phyloP scores from a whole-genome alignment of 2,797 vertebrate genomes.

The Ataeniobius toweri region DNA sequence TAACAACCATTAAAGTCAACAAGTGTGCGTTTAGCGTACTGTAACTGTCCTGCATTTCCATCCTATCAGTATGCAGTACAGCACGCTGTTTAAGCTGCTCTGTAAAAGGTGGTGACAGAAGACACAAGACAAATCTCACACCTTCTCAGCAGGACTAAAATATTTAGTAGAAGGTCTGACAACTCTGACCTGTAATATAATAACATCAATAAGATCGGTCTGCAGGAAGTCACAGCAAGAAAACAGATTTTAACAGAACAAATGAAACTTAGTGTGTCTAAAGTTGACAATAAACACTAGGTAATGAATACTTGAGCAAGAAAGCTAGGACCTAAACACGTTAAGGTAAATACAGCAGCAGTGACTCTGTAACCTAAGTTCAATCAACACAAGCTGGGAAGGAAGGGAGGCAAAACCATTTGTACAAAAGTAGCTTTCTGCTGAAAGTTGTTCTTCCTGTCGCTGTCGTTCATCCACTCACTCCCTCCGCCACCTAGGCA shows the following conservation, averaged over 20 bases:
- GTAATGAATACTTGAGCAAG: constrained; percentile 47
- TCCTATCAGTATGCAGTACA: constrained; percentile 22
- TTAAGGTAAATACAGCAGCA: constrained; percentile 31
- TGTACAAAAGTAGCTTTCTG: constrained; percentile 72
- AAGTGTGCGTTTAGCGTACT: constrained; percentile 10
- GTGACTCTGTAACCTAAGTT: constrained; percentile 56
- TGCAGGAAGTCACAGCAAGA: constrained; percentile 51
- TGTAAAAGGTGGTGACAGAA: constrained; percentile 33
- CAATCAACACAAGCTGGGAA: constrained; percentile 67
- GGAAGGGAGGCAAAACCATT: constrained; percentile 53
- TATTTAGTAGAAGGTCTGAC: constrained; percentile 32
- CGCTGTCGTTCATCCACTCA: constrained; percentile 13
- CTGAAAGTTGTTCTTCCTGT: constrained; percentile 48
- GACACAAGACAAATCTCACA: constrained; percentile 38
- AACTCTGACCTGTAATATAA: constrained; percentile 28
- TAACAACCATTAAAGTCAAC: constrained; percentile 7
- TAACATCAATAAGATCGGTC: constrained; percentile 38
- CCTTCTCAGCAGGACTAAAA: constrained; percentile 39
- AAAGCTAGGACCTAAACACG: constrained; percentile 31
- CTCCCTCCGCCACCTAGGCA: constrained; percentile 10
- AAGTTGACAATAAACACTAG: constrained; percentile 43
- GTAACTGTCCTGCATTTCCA: constrained; percentile 9
- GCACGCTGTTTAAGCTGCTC: constrained; percentile 17
- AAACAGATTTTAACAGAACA: constrained; percentile 43
- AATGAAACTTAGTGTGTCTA: constrained; percentile 45